These are phyloP conservation scores for Tetropium fuscum DNA, from an alignment of 2,888 invertebrate genomes.

Conservation along the genomic window DNA sequence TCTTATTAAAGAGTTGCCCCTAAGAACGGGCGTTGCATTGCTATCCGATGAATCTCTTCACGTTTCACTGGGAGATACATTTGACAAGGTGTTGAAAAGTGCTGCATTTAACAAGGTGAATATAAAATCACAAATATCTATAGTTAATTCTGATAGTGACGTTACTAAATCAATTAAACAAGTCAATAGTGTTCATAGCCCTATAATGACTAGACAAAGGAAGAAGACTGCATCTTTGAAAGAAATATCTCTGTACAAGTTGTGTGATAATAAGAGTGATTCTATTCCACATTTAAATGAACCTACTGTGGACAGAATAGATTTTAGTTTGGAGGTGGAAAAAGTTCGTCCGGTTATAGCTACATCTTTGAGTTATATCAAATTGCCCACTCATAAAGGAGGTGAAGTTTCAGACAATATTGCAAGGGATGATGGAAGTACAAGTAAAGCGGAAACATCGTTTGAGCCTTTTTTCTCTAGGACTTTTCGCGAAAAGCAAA, in stretches of 20 bases:
- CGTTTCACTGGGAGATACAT: slow-evolving; percentile 48
- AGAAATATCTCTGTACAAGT: background rate
- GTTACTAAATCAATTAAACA: slow-evolving; percentile 17
- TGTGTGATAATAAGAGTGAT: background rate
- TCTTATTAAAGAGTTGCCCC: slow-evolving; percentile 40
- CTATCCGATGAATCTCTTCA: slow-evolving; percentile 46
- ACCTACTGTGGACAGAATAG: slow-evolving; percentile 32
- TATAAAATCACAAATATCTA: background rate
- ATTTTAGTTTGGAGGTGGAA: slow-evolving; percentile 36
- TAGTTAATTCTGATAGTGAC: slow-evolving; percentile 3
- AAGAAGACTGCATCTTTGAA: slow-evolving; percentile 12
- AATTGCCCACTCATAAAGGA: slow-evolving; percentile 11
- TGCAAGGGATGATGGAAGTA: background rate
- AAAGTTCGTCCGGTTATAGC: slow-evolving; percentile 3
- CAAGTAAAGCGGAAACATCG: background rate
- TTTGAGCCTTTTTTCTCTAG: slow-evolving; percentile 32
- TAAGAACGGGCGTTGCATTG: slow-evolving; percentile 27
- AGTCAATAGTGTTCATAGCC: slow-evolving; percentile 20
- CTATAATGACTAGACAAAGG: slow-evolving; percentile 27
- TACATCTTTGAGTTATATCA: slow-evolving; percentile 31
- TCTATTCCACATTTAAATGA: slow-evolving; percentile 23
- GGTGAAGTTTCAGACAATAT: background rate
- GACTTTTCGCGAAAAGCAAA: slow-evolving; percentile 35
- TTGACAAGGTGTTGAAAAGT: slow-evolving; percentile 50
- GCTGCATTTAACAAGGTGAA: slow-evolving; percentile 15